These are phyloP conservation scores for Catostylus mosaicus DNA, from an alignment of 30 jellyfish, hydroid and myxozoan species.

Conservation along the genomic window DNA sequence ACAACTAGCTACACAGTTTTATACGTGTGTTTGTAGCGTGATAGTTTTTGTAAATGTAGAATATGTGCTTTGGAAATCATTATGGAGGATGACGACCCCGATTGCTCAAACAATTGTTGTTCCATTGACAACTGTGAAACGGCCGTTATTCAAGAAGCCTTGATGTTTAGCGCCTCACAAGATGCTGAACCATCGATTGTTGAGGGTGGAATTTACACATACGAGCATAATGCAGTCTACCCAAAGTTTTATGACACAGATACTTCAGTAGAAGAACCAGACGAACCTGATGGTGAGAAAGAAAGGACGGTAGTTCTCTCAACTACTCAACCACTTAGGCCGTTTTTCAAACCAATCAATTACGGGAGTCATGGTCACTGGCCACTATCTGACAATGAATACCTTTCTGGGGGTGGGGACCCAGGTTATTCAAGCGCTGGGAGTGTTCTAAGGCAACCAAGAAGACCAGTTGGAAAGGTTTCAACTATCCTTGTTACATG, in stretches of 20 bases:
- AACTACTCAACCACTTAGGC: slow-evolving; percentile 66
- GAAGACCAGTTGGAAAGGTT: slow-evolving; percentile 76
- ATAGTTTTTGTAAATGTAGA: no score
- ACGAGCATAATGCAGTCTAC: slow-evolving; percentile 36
- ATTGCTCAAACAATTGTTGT: neutral
- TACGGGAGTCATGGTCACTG: slow-evolving; percentile 42
- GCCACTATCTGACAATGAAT: slow-evolving; percentile 48
- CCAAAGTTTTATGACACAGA: slow-evolving; percentile 59
- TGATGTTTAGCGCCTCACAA: slow-evolving; percentile 54
- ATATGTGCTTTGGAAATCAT: no score
- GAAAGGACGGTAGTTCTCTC: slow-evolving; percentile 48
- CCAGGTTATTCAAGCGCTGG: slow-evolving; percentile 34
- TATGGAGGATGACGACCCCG: slow-evolving; percentile 3
- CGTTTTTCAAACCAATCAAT: slow-evolving; percentile 5
- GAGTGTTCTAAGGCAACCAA: slow-evolving; percentile 29
- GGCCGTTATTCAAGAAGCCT: slow-evolving; percentile 17
- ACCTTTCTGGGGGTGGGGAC: slow-evolving; percentile 41
- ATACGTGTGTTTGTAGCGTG: no score
- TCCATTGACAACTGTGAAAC: slow-evolving; percentile 32
- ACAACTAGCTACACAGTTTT: no score
- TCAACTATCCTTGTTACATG: slow-evolving; percentile 82
- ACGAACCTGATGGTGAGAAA: slow-evolving; percentile 13
- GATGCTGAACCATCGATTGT: slow-evolving; percentile 58
- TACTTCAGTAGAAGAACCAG: slow-evolving; percentile 68
- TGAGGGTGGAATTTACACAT: slow-evolving; percentile 56